phyloP scores from a whole-genome alignment of 2,113 vertebrate genomes.

The Psilopsiagon aymara region DNA sequence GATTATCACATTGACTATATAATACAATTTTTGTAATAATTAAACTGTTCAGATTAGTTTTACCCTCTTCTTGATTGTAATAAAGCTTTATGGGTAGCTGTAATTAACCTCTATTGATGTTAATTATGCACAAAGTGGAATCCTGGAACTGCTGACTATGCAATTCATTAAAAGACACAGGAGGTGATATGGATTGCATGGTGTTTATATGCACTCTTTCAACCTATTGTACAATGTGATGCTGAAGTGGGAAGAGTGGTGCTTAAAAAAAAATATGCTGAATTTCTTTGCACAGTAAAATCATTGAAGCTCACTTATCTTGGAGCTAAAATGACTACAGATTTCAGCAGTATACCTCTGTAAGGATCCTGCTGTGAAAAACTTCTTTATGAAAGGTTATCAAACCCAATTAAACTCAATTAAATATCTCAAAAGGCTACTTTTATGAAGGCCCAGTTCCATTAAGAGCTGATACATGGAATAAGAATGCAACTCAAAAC shows the following conservation, averaged over 20 bases:
- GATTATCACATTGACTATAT: neutral
- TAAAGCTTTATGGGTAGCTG: slow-evolving; percentile 42
- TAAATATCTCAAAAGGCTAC: neutral
- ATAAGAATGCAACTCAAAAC: neutral
- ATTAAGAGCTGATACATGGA: neutral
- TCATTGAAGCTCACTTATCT: neutral
- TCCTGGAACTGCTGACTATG: slow-evolving; percentile 52
- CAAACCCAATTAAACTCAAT: neutral
- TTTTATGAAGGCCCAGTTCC: neutral
- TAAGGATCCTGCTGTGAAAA: neutral
- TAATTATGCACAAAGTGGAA: slow-evolving; percentile 54
- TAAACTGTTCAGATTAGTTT: slow-evolving; percentile 44
- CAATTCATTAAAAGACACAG: neutral
- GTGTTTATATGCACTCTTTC: neutral
- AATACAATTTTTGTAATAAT: slow-evolving; percentile 40
- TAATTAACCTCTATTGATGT: slow-evolving; percentile 71
- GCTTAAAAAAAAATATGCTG: neutral
- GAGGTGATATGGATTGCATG: neutral
- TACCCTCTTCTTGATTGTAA: slow-evolving; percentile 31
- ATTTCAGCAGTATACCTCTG: neutral
- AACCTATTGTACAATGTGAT: neutral
- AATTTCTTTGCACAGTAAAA: neutral
- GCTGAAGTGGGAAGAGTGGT: neutral
- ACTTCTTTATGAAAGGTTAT: neutral
- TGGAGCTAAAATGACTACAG: neutral